phyloP scores from a whole-genome alignment of 1,140 invertebrate species.

The Magallana ariakensis region DNA sequence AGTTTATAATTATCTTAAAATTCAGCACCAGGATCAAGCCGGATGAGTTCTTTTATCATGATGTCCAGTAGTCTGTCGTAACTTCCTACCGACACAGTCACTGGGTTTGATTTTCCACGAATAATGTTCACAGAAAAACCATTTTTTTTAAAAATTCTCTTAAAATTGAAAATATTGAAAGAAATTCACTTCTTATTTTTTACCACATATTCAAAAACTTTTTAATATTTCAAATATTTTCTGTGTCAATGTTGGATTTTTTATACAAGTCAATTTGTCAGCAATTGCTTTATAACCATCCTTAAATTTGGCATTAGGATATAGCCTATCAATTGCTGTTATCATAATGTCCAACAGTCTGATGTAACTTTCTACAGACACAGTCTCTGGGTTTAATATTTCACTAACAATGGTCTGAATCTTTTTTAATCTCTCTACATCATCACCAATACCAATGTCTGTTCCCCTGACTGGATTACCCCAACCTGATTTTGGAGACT shows the following conservation, averaged over 20 bases:
- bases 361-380: background rate
- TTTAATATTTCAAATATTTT: too few species aligned
- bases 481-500: background rate
- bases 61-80: background rate
- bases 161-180: too few species aligned
- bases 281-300: background rate
- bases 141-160: too few species aligned
- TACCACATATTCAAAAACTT: too few species aligned
- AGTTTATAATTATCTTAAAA: background rate
- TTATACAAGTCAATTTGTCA: too few species aligned
- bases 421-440: background rate
- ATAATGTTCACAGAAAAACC: too few species aligned
- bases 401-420: background rate
- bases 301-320: background rate
- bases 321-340: background rate
- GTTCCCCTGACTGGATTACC: background rate
- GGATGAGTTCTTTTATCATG: background rate
- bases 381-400: background rate
- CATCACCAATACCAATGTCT: background rate
- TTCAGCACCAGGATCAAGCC: background rate
- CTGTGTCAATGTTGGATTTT: too few species aligned
- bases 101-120: background rate
- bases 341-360: background rate
- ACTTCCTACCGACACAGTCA: background rate
- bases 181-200: too few species aligned